Conservation (phyloP, 64 coral and sea anemone species). For the Pocillopora verrucosa region DNA sequence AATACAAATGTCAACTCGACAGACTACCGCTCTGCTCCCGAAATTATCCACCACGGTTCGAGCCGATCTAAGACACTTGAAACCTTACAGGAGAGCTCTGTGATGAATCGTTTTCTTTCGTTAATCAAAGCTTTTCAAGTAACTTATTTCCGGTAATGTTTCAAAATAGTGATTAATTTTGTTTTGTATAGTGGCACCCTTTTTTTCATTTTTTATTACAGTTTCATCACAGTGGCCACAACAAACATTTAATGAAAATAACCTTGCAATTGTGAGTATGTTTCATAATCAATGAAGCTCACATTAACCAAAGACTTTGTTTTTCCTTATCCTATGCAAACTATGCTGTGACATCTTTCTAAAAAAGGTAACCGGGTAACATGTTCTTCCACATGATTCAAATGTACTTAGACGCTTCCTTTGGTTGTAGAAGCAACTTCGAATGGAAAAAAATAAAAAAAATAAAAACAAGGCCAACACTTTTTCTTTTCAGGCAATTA, state of each 20-base stretch:
- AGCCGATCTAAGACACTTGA: too few species aligned
- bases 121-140: background rate
- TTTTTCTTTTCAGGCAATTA: slow-evolving; percentile 4
- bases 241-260: background rate
- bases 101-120: background rate
- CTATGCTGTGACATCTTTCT: background rate
- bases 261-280: background rate
- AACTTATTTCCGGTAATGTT: background rate
- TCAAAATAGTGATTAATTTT: background rate
- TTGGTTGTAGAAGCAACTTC: background rate
- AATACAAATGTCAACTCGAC: slow-evolving; percentile 1
- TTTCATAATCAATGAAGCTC: background rate
- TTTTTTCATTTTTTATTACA: background rate
- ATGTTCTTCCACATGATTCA: too few species aligned
- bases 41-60: background rate
- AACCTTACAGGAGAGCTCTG: background rate
- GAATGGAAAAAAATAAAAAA: background rate
- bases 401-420: too few species aligned
- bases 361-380: too few species aligned
- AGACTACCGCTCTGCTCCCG: background rate
- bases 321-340: background rate
- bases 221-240: background rate
- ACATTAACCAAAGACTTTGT: background rate
- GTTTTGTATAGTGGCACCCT: background rate
- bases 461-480: too few species aligned